Conservation (phyloP, 2,888 invertebrate genomes). For the Idaea biselata region DNA sequence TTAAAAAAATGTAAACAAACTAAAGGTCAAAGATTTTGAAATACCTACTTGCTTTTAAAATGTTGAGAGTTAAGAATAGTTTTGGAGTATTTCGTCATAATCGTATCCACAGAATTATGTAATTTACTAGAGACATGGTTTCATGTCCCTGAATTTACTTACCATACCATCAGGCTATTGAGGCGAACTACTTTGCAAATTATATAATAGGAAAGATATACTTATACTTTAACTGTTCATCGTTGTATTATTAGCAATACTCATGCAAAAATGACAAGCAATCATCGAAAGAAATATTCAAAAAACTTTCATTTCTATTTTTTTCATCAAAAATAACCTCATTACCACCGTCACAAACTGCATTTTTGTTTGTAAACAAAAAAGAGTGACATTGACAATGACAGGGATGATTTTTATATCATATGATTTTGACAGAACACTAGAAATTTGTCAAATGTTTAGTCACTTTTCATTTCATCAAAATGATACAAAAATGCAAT, state of each 20-base stretch:
- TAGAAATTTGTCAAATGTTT: background rate
- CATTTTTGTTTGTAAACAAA: background rate
- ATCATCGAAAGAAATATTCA: background rate
- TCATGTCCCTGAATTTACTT: too few relatives aligned
- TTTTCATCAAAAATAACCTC: background rate
- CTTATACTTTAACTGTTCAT: background rate
- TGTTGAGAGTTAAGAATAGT: background rate
- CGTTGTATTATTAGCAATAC: background rate
- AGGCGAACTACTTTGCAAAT: too few relatives aligned
- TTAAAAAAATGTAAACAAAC: background rate
- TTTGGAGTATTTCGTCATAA: background rate
- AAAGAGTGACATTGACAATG: background rate
- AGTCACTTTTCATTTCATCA: background rate
- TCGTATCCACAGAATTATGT: background rate
- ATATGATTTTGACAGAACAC: background rate
- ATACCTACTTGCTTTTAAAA: background rate
- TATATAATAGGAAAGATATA: background rate
- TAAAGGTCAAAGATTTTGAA: background rate
- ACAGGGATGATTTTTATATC: background rate
- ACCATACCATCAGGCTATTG: too few relatives aligned
- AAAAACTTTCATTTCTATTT: background rate
- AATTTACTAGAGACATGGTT: background rate
- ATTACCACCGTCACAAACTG: too few relatives aligned
- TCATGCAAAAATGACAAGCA: background rate
- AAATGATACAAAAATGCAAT: background rate